Evolutionary conservation across 1,140 invertebrate genomes (phyloP).

Genomic region (Ridgeia piscesae): DNA sequence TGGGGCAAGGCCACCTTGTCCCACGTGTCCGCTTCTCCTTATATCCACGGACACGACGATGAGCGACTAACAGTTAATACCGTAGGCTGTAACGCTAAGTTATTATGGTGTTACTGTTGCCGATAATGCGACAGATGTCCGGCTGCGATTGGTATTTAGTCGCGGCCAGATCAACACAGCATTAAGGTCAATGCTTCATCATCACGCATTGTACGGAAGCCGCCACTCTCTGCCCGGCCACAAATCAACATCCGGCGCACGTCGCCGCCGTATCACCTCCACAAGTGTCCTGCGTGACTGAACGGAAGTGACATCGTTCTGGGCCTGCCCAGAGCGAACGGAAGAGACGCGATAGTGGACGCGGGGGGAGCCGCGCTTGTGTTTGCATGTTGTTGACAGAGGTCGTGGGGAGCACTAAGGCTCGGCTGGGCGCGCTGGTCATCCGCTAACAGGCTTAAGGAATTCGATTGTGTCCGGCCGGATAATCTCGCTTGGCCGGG

Average conservation of each 20-base stretch:
- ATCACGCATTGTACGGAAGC: not conserved
- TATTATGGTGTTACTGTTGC: not conserved
- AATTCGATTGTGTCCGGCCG: not conserved
- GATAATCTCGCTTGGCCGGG: not conserved
- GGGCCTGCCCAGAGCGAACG: not conserved
- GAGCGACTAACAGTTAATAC: no score
- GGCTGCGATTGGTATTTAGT: not conserved
- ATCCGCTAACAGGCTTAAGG: not conserved
- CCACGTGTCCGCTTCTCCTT: not conserved
- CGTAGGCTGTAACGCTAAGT: not conserved
- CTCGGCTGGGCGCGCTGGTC: not conserved
- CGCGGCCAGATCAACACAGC: not conserved
- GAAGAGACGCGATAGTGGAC: not conserved
- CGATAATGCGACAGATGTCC: not conserved
- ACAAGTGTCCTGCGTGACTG: not conserved
- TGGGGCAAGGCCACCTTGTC: not conserved
- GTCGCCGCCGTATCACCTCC: not conserved
- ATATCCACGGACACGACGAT: not conserved
- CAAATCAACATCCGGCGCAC: not conserved
- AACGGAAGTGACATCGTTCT: not conserved
- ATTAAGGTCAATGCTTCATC: not conserved
- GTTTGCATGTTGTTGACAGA: not conserved
- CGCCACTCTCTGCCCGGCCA: not conserved
- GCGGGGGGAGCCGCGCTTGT: not conserved
- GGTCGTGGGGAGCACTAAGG: not conserved